phyloP scores from a whole-genome alignment of 2,113 vertebrate species.

The Mionectes macconnelli region DNA sequence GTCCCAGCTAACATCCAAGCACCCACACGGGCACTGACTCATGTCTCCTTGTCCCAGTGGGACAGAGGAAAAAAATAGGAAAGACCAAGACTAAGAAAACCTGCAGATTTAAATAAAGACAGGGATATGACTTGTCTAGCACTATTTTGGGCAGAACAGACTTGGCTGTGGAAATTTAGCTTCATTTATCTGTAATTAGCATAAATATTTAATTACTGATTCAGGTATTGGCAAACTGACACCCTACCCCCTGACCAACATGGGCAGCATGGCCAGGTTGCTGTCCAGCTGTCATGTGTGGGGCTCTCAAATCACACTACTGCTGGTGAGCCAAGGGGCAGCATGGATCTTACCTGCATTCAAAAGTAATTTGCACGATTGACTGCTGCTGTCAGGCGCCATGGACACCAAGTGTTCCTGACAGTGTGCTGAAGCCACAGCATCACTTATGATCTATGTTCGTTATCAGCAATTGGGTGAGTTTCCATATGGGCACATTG shows the following conservation, averaged over 20 bases:
- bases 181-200: not conserved
- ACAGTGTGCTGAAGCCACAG: rapidly evolving
- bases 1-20: not conserved
- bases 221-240: not conserved
- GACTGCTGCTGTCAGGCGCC: not conserved
- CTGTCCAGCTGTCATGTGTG: not conserved
- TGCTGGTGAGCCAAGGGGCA: not conserved
- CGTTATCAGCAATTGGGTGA: rapidly evolving
- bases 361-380: not conserved
- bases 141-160: not conserved
- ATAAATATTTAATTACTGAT: not conserved
- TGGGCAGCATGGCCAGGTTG: rapidly evolving
- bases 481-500: not conserved
- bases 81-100: not conserved
- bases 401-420: not conserved
- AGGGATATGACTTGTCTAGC: not conserved
- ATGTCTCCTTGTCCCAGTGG: not conserved
- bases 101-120: not conserved
- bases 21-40: not conserved
- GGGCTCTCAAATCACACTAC: not conserved
- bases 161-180: not conserved
- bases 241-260: not conserved
- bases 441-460: not conserved
- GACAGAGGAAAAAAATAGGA: not conserved
- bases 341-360: not conserved